Evolutionary conservation across 2,113 vertebrate genomes (phyloP), one percentile per base, ranked within the genome.

Genomic region (Sceloporus undulatus): DNA sequence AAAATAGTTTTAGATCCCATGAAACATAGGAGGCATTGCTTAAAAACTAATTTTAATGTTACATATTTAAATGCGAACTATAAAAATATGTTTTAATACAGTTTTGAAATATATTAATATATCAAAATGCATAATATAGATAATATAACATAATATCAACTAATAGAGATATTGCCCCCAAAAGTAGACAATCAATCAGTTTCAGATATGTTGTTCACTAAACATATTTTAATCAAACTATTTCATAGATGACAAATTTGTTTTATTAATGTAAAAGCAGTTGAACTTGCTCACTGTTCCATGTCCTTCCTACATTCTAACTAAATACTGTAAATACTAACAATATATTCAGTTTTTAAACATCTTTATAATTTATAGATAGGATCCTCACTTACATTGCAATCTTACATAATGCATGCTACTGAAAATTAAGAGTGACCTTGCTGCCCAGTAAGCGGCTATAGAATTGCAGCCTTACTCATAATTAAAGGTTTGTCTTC

Each of bases 41-140:
- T 85, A 54, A 90, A 87, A 79, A 74, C 71, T 54, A 0, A 52
- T 86, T 88, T 89, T 1, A 1, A 23, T 2, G 68, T 82, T 79
- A n/a, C 10, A 87, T 25, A 65, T 54, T 29, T 23, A 38, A 9
- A 21, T 56, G 19, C 23, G 21, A 40, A 42, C 16, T 16, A 18
- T 83, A 90, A 16, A 54, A 56, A 2, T 79, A 79, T 56, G 11
- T 79, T 25, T 34, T n/a, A 56, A 79, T 27, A 56, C 2, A 54
- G 77, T 56, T 56, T 79, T 18, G 54, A 79, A 79, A 79, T 5
- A n/a, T 56, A 54, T 54, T 52, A 54, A 78, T 78, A 2, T 78
- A 52, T 54, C 76, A 78, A 52, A 78, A 78, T 78, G 10, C 25
- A 27, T 78, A 52, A 52, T 16, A 78, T 78, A 52, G 13, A 78